A percentile compares a stretch with the other conserved stretches of the same genome.
Evolutionary conservation across 2,888 invertebrate genomes (phyloP).

Genomic region (Venustoraphidia nigricollis): DNA sequence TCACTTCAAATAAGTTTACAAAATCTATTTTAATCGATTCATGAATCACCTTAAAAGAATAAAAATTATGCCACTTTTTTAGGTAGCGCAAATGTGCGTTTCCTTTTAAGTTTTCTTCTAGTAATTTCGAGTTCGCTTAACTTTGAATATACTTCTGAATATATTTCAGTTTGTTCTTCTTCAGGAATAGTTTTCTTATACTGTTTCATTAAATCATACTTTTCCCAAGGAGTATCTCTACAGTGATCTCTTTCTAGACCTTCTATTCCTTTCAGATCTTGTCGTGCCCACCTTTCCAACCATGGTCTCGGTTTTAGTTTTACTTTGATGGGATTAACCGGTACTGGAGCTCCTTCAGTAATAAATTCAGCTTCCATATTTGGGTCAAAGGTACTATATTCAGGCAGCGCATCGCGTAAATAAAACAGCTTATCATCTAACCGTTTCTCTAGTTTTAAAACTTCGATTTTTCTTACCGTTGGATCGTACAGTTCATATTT

Average conservation of each 20-base stretch:
- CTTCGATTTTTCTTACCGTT: slow-evolving; percentile 74
- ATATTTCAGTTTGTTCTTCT: slow-evolving; percentile 77
- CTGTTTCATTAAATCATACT: slow-evolving; percentile 86
- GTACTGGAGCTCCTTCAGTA: slow-evolving; percentile 62
- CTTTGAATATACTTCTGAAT: slow-evolving; percentile 64
- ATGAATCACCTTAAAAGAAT: not conserved
- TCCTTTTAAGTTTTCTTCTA: slow-evolving; percentile 44
- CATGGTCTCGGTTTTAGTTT: slow-evolving; percentile 72
- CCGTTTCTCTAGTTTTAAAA: slow-evolving; percentile 81
- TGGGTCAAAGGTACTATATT: slow-evolving; percentile 83
- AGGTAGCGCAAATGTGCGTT: slow-evolving; percentile 42
- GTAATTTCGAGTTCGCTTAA: slow-evolving; percentile 53
- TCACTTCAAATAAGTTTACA: too few species aligned
- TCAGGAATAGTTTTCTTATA: slow-evolving; percentile 77
- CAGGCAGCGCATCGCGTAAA: slow-evolving; percentile 74
- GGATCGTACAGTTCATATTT: slow-evolving; percentile 88
- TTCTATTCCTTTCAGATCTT: slow-evolving; percentile 55
- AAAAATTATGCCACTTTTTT: slow-evolving; percentile 28
- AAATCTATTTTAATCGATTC: too few species aligned
- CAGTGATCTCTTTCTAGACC: slow-evolving; percentile 33
- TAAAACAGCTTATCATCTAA: slow-evolving; percentile 81
- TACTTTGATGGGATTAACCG: slow-evolving; percentile 60
- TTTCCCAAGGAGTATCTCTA: slow-evolving; percentile 61
- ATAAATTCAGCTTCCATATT: slow-evolving; percentile 78
- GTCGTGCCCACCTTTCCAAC: slow-evolving; percentile 78